Conservation (phyloP, 2,888 invertebrate species). For the Margaritifera margaritifera region DNA sequence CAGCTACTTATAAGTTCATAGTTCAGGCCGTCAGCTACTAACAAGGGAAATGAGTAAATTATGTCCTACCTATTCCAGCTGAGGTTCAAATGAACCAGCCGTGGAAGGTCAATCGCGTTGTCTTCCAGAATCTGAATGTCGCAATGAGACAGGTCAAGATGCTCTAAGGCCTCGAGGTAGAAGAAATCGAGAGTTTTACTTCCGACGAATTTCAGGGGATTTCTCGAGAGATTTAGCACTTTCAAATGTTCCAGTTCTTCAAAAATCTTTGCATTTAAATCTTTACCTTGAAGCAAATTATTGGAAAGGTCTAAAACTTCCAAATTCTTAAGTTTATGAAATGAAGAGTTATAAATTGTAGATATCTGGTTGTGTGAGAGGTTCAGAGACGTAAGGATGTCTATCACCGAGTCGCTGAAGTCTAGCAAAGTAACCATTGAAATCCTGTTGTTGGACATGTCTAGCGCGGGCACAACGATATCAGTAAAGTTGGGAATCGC, state of each 20-base stretch:
- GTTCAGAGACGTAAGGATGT: conserved; percentile 7
- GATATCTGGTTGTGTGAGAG: conserved; percentile 23
- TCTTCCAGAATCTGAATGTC: conserved; percentile 21
- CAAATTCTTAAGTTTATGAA: conserved; percentile 15
- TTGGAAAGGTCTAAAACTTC: conserved; percentile 26
- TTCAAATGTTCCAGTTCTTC: conserved; percentile 17
- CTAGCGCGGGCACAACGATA: background rate
- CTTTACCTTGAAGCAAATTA: conserved; percentile 19
- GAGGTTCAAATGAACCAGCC: conserved; percentile 19
- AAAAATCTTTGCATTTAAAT: conserved; percentile 21
- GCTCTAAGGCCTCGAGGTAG: conserved; percentile 14
- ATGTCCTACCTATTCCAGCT: conserved; percentile 27
- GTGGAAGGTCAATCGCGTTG: conserved; percentile 14
- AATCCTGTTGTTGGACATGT: conserved; percentile 27
- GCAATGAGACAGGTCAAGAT: conserved; percentile 30
- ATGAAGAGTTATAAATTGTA: conserved; percentile 12
- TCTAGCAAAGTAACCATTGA: conserved; percentile 18
- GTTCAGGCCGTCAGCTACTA: too few species aligned
- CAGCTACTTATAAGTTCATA: too few species aligned
- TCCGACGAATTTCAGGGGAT: conserved; percentile 19
- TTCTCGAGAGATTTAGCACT: conserved; percentile 18
- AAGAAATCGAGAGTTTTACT: conserved; percentile 23
- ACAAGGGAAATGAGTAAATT: background rate
- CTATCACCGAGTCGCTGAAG: conserved; percentile 3
- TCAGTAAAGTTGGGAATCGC: too few species aligned